Evolutionary conservation across 2,797 vertebrate genomes (phyloP).

Genomic region (Salarias fasciatus): DNA sequence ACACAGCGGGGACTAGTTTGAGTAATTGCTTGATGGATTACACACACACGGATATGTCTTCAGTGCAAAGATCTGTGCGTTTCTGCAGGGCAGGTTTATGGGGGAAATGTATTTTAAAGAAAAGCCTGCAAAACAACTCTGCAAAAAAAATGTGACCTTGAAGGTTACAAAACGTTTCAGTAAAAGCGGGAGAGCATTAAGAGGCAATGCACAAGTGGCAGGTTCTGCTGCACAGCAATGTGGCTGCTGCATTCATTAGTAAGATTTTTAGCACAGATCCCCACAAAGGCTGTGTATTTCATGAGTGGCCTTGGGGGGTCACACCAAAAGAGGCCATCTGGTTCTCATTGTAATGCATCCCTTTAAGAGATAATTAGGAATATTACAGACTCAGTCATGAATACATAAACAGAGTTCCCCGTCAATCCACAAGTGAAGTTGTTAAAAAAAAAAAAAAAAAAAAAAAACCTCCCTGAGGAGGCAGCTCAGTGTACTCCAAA

Average conservation of each 20-base stretch:
- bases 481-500: slow-evolving; percentile 26
- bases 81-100: too few species aligned
- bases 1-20: slow-evolving; percentile 51
- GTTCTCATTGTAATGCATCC: slow-evolving; percentile 64
- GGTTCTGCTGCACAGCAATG: too few species aligned
- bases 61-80: slow-evolving; percentile 14
- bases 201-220: slow-evolving; percentile 46
- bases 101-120: too few species aligned
- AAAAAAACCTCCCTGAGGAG: slow-evolving; percentile 25
- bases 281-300: slow-evolving; percentile 65
- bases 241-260: slow-evolving; percentile 67
- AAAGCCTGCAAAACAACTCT: not conserved
- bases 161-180: not conserved
- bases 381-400: slow-evolving; percentile 70
- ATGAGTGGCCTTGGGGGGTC: slow-evolving; percentile 57
- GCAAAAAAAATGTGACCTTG: slow-evolving; percentile 1
- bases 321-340: slow-evolving; percentile 69
- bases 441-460: slow-evolving; percentile 20
- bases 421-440: slow-evolving; percentile 59
- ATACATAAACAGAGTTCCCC: slow-evolving; percentile 61
- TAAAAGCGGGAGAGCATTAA: slow-evolving; percentile 40
- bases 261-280: slow-evolving; percentile 59
- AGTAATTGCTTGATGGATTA: slow-evolving; percentile 53
- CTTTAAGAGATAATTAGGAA: slow-evolving; percentile 74
- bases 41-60: slow-evolving; percentile 40